Base-by-base conservation (phyloP, 2,888 invertebrate species). In the Meliscaeva auricollis region DNA sequence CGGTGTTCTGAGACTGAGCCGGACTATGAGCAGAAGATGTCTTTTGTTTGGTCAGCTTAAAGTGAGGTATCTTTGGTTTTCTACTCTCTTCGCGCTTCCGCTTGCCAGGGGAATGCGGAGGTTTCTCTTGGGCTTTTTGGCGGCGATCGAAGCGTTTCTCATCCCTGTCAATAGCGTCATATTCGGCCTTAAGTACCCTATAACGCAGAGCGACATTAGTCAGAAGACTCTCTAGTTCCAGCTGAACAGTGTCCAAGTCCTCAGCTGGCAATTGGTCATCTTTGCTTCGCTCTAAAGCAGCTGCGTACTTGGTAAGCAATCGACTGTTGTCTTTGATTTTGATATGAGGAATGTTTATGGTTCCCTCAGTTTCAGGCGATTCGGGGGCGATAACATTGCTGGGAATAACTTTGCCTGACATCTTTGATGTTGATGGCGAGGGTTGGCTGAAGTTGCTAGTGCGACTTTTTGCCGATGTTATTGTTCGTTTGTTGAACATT, bases 201-300 rank as follows among this genome's bases (percentile, higher is more conserved):
- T 95, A 94, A 74, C 98, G 94, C 15, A 97, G 94, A 0, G 97
- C 97, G 69, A 96, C 96, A 66, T 96, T 96, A 0, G 97, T 96
- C 26, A 98, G 93, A 64, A 98, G 93, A 22, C 96, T 95, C 92
- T 98, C 98, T 66, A 98, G 92, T 91, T 98, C 98, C 66, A 96
- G 92, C 91, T 98, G 98, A 9, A 98, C 93, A 1, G 95, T 94
- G 91, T 98, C 98, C 60, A 98, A 93, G 90, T 98, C 98, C 89
- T 98, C 98, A 93, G 97, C 96, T 17, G 95, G 96, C 81, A 98
- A 94, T 3, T 95, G 95, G 89, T 97, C 97, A 78, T 96, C 96
- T 2, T 94, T 93, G 38, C 94, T 94, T 73, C 96, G 94, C 11
- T 94, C 94, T 62, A 96, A 92, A 26, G 96, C 94, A 89, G 94